phyloP scores from a whole-genome alignment of 1,140 invertebrate species.

The Doryteuthis pealeii region DNA sequence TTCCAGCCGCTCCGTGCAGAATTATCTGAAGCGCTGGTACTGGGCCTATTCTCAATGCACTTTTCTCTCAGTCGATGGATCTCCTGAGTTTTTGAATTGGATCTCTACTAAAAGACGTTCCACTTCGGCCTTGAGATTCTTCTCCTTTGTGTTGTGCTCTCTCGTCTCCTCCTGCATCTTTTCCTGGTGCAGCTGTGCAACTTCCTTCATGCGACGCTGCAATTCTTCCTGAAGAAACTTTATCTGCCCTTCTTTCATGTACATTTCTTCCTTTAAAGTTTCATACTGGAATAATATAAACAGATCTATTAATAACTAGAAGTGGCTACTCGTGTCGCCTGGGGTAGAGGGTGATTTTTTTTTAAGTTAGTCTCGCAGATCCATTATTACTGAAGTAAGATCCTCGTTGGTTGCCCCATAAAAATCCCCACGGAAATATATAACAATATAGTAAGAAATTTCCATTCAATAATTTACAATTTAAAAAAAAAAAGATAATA shows the following conservation, averaged over 20 bases:
- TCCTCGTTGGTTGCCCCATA: too few relatives aligned
- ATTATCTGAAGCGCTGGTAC: neutral
- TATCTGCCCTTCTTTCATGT: constrained; percentile 36
- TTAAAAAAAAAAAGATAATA: too few relatives aligned
- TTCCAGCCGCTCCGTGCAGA: neutral
- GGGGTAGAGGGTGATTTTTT: too few relatives aligned
- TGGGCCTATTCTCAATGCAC: constrained; percentile 11
- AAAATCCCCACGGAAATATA: too few relatives aligned
- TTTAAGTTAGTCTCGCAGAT: too few relatives aligned
- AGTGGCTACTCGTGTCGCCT: too few relatives aligned
- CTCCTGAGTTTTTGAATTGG: constrained; percentile 40
- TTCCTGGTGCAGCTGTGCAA: constrained; percentile 15
- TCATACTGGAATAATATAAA: constrained; percentile 24
- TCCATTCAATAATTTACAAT: too few relatives aligned
- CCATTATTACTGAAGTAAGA: too few relatives aligned
- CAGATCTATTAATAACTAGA: too few relatives aligned
- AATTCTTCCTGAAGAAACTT: constrained; percentile 36
- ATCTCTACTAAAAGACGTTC: constrained; percentile 33
- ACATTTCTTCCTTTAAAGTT: constrained; percentile 27
- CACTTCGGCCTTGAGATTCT: constrained; percentile 26
- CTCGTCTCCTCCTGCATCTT: constrained; percentile 26
- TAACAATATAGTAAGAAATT: too few relatives aligned
- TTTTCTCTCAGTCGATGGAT: constrained; percentile 27
- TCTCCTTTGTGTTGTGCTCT: constrained; percentile 26
- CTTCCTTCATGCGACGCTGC: constrained; percentile 32